Conservation (phyloP, 2,888 invertebrate genomes). For the Aethes cnicana region DNA sequence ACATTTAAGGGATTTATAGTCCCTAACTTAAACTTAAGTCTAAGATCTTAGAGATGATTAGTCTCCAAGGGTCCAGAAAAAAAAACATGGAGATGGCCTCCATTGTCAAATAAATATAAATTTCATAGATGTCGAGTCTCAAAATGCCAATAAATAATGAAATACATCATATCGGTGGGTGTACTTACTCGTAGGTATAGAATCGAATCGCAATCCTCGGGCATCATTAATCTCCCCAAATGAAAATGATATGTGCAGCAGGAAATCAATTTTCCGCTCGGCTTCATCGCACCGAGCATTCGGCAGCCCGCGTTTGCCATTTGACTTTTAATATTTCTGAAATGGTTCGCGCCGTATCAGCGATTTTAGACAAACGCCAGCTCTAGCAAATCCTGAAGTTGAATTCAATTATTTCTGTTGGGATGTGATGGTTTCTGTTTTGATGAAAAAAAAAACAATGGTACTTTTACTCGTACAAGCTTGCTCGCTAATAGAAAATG, state of each 20-base stretch:
- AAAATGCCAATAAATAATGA: no score
- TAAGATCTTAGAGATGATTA: no score
- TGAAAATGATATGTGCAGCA: slow-evolving; percentile 64
- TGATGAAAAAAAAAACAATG: not conserved
- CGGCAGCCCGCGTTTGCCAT: slow-evolving; percentile 50
- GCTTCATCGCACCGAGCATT: slow-evolving; percentile 57
- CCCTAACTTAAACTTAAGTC: no score
- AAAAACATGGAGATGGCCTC: no score
- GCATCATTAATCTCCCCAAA: slow-evolving; percentile 51
- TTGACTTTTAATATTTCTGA: slow-evolving; percentile 58
- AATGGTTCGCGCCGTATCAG: slow-evolving; percentile 38
- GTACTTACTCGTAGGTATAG: not conserved
- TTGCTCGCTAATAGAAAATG: no score
- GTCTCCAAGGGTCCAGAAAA: no score
- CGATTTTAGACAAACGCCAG: slow-evolving; percentile 36
- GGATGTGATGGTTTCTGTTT: not conserved
- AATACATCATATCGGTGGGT: not conserved
- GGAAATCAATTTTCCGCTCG: slow-evolving; percentile 70
- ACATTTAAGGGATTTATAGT: no score
- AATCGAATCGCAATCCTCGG: slow-evolving; percentile 5
- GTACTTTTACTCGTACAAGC: not conserved
- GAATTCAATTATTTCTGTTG: slow-evolving; percentile 2
- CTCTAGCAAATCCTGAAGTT: slow-evolving; percentile 12
- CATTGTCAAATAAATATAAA: no score
- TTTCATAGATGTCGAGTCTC: no score